Evolutionary conservation across 2,113 vertebrate species (phyloP).

Genomic region (Sceloporus undulatus): DNA sequence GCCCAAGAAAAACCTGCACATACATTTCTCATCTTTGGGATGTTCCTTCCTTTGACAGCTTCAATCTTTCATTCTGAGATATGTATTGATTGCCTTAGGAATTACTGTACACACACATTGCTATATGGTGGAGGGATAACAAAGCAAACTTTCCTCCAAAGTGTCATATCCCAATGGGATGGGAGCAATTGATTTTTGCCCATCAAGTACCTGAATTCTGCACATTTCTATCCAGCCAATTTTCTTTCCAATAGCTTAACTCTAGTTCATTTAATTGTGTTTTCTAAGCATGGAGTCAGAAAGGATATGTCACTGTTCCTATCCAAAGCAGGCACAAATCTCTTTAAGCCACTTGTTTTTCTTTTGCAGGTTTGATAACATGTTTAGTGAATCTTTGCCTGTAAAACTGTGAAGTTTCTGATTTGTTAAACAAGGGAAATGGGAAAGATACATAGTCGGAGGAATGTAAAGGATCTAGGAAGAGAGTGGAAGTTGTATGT

Average conservation of each 20-base stretch:
- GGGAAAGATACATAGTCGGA: conserved; percentile 36
- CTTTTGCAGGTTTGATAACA: conserved; percentile 51
- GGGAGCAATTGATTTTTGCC: conserved; percentile 75
- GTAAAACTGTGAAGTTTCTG: conserved; percentile 59
- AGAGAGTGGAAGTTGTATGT: conserved; percentile 38
- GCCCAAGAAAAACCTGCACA: conserved; percentile 48
- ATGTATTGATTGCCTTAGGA: conserved; percentile 73
- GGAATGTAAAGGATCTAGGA: conserved; percentile 48
- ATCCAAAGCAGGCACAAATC: conserved; percentile 65
- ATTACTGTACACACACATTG: conserved; percentile 40
- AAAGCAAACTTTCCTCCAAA: conserved; percentile 70
- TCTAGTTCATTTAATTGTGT: conserved; percentile 76
- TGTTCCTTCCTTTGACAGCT: conserved; percentile 59
- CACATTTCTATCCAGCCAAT: conserved; percentile 79
- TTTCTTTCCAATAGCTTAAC: conserved; percentile 72
- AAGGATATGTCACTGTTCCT: conserved; percentile 75
- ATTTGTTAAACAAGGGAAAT: conserved; percentile 5
- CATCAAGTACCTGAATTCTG: conserved; percentile 64
- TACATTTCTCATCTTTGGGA: conserved; percentile 58
- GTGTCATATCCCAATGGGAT: conserved; percentile 59
- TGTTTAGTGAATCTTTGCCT: conserved; percentile 54
- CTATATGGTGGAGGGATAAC: conserved; percentile 55
- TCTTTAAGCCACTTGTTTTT: conserved; percentile 49
- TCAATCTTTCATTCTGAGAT: conserved; percentile 70
- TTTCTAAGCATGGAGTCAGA: conserved; percentile 71